Percentiles rank a stretch among this genome's conserved stretches.
Evolutionary conservation across 2,797 vertebrate species (phyloP).

Genomic region (Prunella strophiata): DNA sequence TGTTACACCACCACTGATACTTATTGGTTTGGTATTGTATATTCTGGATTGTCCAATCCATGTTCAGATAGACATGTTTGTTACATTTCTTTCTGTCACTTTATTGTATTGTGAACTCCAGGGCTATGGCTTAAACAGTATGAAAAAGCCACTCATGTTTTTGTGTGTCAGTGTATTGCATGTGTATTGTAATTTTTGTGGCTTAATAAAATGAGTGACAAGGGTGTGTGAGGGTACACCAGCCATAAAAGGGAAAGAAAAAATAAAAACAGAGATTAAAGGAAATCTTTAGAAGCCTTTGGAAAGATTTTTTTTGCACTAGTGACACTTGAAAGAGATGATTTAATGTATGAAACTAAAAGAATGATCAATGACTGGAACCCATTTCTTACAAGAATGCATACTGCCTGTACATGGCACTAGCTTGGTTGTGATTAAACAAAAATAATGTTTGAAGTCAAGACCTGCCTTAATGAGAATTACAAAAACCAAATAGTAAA

Average conservation of each 20-base stretch:
- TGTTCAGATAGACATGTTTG: not conserved
- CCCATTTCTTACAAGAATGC: not conserved
- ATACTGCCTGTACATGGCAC: not conserved
- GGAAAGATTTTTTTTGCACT: conserved; percentile 1
- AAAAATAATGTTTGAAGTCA: conserved; percentile 7
- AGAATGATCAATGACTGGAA: not conserved
- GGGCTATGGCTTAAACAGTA: conserved; percentile 2
- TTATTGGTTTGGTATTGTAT: not conserved
- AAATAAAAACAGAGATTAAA: conserved; percentile 1
- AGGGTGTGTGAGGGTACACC: not conserved
- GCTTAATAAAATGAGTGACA: conserved; percentile 44
- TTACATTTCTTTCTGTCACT: not conserved
- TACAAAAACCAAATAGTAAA: not conserved
- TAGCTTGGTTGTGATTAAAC: not conserved
- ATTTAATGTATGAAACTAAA: not conserved
- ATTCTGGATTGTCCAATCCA: not conserved
- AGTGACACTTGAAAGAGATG: not conserved
- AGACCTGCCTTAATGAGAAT: not conserved
- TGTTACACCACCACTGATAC: not conserved
- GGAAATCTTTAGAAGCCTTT: not conserved
- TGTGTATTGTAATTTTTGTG: conserved; percentile 17
- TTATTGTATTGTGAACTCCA: conserved; percentile 18
- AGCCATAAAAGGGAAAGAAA: conserved; percentile 3
- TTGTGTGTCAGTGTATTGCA: not conserved
- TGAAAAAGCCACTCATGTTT: conserved; percentile 30